Evolutionary conservation across 1,140 invertebrate genomes (phyloP).

Genomic region (Drosophila seguyi): DNA sequence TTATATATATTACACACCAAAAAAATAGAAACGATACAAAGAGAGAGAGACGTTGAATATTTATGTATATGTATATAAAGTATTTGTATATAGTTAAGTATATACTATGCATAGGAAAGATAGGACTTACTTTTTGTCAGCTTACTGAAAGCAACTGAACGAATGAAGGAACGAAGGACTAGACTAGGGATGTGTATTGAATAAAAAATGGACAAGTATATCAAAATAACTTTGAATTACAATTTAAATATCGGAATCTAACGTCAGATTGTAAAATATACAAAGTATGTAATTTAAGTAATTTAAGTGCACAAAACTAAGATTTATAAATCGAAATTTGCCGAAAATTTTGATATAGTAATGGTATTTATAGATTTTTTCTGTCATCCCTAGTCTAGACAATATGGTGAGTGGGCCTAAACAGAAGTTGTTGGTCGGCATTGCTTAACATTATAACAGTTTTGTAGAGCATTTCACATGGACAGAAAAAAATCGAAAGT

Average conservation of each 20-base stretch:
- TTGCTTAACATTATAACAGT: conserved; percentile 53
- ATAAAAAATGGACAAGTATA: neutral
- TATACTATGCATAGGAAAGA: conserved; percentile 39
- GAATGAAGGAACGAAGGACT: conserved; percentile 49
- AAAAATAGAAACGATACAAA: conserved; percentile 50
- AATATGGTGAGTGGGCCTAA: conserved; percentile 30
- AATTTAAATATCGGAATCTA: neutral
- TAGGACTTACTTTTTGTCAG: conserved; percentile 63
- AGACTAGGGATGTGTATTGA: conserved; percentile 5
- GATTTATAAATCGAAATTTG: neutral
- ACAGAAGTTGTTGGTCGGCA: conserved; percentile 29
- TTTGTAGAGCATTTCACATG: conserved; percentile 54
- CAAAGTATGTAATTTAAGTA: no score
- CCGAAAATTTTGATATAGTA: neutral
- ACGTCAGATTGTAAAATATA: neutral
- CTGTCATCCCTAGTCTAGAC: conserved; percentile 15
- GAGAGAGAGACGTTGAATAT: conserved; percentile 29
- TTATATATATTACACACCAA: conserved; percentile 51
- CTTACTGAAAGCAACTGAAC: conserved; percentile 42
- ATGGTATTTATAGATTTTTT: neutral
- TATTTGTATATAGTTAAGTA: conserved; percentile 28
- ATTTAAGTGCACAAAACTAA: neutral
- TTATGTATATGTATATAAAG: conserved; percentile 25
- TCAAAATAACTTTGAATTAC: neutral
- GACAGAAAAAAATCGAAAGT: conserved; percentile 44